These are phyloP conservation scores for Chydorus sphaericus DNA, from an alignment of 2,888 invertebrate species.

Conservation along the genomic window DNA sequence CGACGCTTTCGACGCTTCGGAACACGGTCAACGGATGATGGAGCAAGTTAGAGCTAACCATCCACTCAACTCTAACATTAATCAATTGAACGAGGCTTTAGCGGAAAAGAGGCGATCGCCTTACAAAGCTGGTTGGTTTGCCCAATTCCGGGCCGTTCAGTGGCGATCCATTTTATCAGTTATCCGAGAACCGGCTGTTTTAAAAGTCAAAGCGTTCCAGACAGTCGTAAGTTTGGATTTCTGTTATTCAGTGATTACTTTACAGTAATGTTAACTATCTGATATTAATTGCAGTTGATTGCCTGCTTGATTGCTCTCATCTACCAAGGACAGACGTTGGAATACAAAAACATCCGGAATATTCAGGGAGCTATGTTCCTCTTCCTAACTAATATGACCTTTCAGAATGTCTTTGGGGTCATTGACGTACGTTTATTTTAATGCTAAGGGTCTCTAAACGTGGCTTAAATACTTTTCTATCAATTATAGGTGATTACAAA, in stretches of 20 bases:
- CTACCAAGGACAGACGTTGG: constrained; percentile 63
- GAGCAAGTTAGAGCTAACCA: neutral
- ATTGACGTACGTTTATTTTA: constrained; percentile 54
- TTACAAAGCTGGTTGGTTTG: constrained; percentile 73
- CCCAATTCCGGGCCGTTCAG: constrained; percentile 74
- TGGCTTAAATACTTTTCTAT: neutral
- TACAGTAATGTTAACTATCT: neutral
- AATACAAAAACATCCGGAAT: constrained; percentile 83
- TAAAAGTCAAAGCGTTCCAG: constrained; percentile 75
- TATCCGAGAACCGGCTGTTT: constrained; percentile 75
- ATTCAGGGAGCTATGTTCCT: constrained; percentile 84
- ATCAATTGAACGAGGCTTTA: neutral
- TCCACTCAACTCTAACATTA: neutral
- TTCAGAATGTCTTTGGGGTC: constrained; percentile 88
- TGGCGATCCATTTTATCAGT: constrained; percentile 83
- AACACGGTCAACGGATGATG: neutral
- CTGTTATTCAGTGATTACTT: neutral
- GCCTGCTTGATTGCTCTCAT: constrained; percentile 71
- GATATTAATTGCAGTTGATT: constrained; percentile 49
- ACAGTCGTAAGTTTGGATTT: constrained; percentile 52
- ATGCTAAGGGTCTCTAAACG: neutral
- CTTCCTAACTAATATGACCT: constrained; percentile 81
- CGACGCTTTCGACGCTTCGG: constrained; percentile 36
- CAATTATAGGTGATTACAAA: constrained; percentile 62
- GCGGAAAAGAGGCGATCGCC: constrained; percentile 31